Percentiles rank a stretch among this genome's conserved stretches.
These are phyloP conservation scores for Drosophila ananassae DNA, from an alignment of 1,140 invertebrate genomes.

Conservation along the genomic window DNA sequence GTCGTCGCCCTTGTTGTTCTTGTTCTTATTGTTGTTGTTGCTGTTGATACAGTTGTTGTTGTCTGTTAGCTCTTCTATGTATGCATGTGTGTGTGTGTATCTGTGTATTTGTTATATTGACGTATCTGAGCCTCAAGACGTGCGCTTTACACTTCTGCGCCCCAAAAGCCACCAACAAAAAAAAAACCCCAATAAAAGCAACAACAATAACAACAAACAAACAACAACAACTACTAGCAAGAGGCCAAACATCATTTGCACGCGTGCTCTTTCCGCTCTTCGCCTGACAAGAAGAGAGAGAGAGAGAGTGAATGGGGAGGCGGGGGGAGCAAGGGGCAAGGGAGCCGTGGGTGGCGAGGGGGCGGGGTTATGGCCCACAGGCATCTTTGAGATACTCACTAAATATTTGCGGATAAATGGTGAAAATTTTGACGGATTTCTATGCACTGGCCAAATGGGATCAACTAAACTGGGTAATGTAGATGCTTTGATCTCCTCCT, in stretches of 20 bases:
- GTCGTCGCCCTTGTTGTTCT: conserved; percentile 34
- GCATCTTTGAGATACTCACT: conserved; percentile 79
- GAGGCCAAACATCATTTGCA: conserved; percentile 74
- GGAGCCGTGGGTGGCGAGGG: conserved; percentile 1
- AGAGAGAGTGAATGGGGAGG: conserved; percentile 5
- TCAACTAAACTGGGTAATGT: conserved; percentile 24
- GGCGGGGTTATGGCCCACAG: conserved; percentile 36
- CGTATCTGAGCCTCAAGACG: conserved; percentile 72
- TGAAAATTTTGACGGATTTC: conserved; percentile 83
- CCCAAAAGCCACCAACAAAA: conserved; percentile 52
- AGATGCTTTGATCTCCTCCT: conserved; percentile 16
- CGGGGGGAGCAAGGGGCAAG: neutral
- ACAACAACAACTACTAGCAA: conserved; percentile 30
- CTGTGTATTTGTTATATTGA: conserved; percentile 63
- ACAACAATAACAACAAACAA: conserved; percentile 12
- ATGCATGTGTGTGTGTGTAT: conserved; percentile 29
- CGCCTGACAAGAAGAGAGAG: conserved; percentile 16
- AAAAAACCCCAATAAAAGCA: conserved; percentile 20
- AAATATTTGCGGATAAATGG: conserved; percentile 84
- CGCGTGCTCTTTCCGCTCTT: conserved; percentile 74
- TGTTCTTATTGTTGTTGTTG: conserved; percentile 2
- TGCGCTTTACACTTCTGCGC: conserved; percentile 66
- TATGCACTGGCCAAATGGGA: conserved; percentile 53
- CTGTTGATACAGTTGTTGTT: conserved; percentile 41
- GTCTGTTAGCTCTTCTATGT: conserved; percentile 46